Evolutionary conservation across 2,113 vertebrate genomes (phyloP).

Genomic region (Uropsilus gracilis): DNA sequence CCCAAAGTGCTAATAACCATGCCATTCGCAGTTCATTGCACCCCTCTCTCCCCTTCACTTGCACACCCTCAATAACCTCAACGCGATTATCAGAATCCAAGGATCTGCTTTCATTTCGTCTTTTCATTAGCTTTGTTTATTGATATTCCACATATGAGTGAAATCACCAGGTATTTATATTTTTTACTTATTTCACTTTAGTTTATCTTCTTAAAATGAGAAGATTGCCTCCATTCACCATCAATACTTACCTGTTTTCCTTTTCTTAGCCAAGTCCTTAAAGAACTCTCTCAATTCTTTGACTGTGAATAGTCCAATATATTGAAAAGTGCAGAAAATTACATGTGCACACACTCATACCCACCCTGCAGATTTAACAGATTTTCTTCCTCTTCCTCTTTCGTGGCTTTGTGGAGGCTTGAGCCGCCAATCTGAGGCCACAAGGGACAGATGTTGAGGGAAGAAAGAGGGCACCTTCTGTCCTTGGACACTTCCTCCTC

Average conservation of each 20-base stretch:
- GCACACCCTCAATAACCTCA: too few relatives aligned
- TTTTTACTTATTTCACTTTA: not conserved
- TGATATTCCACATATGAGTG: too few relatives aligned
- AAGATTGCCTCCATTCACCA: not conserved
- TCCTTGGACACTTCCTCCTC: not conserved
- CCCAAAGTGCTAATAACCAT: too few relatives aligned
- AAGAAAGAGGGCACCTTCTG: not conserved
- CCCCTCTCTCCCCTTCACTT: too few relatives aligned
- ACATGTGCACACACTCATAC: not conserved
- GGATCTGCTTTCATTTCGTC: too few relatives aligned
- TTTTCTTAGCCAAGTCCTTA: not conserved
- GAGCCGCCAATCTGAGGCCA: not conserved
- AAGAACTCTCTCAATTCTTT: not conserved
- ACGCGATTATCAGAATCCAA: too few relatives aligned
- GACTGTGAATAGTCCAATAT: not conserved
- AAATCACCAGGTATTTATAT: too few relatives aligned
- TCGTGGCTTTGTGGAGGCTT: not conserved
- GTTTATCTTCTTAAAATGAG: not conserved
- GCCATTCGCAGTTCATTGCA: too few relatives aligned
- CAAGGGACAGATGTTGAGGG: not conserved
- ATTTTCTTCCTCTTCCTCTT: not conserved
- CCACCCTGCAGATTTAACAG: not conserved
- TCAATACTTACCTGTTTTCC: not conserved
- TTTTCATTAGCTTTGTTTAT: too few relatives aligned
- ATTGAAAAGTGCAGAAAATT: not conserved